A percentile compares a stretch with the other conserved stretches of the same genome.
Conservation (phyloP, 2,797 vertebrate species). For the Fundulus diaphanus region DNA sequence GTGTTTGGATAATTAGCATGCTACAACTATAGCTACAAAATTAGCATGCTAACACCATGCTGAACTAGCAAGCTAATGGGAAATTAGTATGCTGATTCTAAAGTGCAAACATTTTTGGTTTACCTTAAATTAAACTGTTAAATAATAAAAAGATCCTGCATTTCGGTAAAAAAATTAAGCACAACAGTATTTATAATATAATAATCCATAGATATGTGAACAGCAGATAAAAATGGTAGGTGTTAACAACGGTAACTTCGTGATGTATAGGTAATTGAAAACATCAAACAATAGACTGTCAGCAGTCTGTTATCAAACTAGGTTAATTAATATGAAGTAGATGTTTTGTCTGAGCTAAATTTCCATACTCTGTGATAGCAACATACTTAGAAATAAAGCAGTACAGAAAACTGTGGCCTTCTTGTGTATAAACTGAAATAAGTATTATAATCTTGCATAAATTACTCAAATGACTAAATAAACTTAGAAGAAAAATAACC, state of each 20-base stretch:
- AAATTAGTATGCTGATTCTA: background rate
- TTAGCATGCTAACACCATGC: background rate
- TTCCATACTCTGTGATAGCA: background rate
- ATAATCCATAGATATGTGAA: background rate
- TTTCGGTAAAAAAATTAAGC: background rate
- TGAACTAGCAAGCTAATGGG: too few relatives aligned
- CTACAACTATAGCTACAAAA: background rate
- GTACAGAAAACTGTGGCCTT: too few relatives aligned
- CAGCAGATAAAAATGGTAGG: background rate
- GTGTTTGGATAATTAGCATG: background rate
- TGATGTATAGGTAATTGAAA: background rate
- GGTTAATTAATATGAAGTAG: background rate
- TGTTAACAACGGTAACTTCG: background rate
- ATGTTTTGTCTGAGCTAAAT: background rate
- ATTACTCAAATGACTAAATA: background rate
- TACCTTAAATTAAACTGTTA: background rate
- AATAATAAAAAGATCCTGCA: background rate
- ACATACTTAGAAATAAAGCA: background rate
- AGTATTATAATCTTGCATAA: too few relatives aligned
- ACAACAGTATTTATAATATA: background rate
- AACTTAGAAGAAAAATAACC: background rate
- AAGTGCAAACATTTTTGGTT: too few relatives aligned
- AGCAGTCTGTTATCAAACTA: background rate
- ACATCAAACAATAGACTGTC: background rate
- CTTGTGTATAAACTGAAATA: too few relatives aligned